Evolutionary conservation across 2,113 vertebrate genomes (phyloP).

Genomic region (Melanotaenia duboulayi): DNA sequence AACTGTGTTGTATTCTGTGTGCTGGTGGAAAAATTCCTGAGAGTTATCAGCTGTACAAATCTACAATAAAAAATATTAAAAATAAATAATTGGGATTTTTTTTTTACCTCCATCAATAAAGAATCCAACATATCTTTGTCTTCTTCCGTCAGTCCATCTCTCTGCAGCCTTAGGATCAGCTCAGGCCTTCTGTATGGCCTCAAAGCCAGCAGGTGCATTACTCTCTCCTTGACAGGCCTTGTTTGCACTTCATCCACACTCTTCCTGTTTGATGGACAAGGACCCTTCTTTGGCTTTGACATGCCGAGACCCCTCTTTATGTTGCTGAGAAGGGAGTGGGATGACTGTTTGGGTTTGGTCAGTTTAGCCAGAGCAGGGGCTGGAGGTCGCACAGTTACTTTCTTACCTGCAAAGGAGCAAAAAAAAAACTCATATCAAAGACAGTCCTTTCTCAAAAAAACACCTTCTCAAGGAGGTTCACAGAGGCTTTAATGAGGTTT

Average conservation of each 20-base stretch:
- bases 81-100: no score
- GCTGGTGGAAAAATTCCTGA: no score
- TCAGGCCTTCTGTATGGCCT: slow-evolving; percentile 93
- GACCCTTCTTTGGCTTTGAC: slow-evolving; percentile 44
- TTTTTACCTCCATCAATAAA: slow-evolving; percentile 89
- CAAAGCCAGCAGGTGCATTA: slow-evolving; percentile 91
- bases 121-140: slow-evolving; percentile 90
- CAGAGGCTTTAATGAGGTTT: neutral
- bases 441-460: neutral
- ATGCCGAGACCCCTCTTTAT: slow-evolving; percentile 17
- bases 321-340: slow-evolving; percentile 46
- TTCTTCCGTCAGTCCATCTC: slow-evolving; percentile 85
- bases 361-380: slow-evolving; percentile 83
- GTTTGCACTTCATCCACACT: slow-evolving; percentile 71
- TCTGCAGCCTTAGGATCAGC: slow-evolving; percentile 90
- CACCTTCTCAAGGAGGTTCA: neutral
- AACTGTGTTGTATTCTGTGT: no score
- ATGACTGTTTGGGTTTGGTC: slow-evolving; percentile 77
- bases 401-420: slow-evolving; percentile 82
- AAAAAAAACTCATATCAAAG: neutral
- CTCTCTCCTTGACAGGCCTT: slow-evolving; percentile 87
- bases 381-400: slow-evolving; percentile 89
- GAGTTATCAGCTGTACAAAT: no score
- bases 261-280: slow-evolving; percentile 36
- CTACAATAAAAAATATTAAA: no score